Evolutionary conservation across 1,140 invertebrate species (phyloP), one percentile per base, ranked within the genome.

Genomic region (Saxidomus purpurata): DNA sequence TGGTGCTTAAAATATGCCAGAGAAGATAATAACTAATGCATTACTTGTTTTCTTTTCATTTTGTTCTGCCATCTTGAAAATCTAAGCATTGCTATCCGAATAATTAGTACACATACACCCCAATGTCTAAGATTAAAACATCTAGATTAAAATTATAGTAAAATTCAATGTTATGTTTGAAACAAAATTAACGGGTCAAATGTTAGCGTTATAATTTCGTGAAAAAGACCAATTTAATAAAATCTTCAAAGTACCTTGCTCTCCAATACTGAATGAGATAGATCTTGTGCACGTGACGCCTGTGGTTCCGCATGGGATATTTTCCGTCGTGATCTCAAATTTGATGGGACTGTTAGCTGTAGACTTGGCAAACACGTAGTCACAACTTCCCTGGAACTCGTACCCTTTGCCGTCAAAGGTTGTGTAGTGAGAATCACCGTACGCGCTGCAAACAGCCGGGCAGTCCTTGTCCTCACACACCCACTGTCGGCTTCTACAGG

Each of bases 241-340:
- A n/a, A n/a, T n/a, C n/a, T n/a, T n/a, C n/a, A n/a, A 34, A 31
- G 67, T 52, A 89, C 91, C 92, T 89, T 87, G 87, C 52, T 90
- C 89, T 31, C 94, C 94, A 38, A 96, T 81, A 97, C 97, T 25
- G 97, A 97, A 89, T 95, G 97, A 97, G 8, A 98, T 95, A 0
- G 98, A 97, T 93, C 98, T 98, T 6, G 98, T 98, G 94, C 98
- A 99, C 0, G 98, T 98, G 0, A 98, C 97, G 0, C 98, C 98
- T 19, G 97, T 97, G 0, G 98, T 97, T 34, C 98, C 98, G 94
- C 98, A 99, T 0, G 97, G 97, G 22, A 98, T 97, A 93, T 98
- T 98, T 96, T 98, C 96, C 17, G 95, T 95, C 55, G 92, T 93
- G 63, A 96, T 92, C 36, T 91, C 90, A 80, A 95, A 94, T 43